Base-by-base conservation (phyloP, 2,797 vertebrate species). In the Euphonia xanthogaster region DNA sequence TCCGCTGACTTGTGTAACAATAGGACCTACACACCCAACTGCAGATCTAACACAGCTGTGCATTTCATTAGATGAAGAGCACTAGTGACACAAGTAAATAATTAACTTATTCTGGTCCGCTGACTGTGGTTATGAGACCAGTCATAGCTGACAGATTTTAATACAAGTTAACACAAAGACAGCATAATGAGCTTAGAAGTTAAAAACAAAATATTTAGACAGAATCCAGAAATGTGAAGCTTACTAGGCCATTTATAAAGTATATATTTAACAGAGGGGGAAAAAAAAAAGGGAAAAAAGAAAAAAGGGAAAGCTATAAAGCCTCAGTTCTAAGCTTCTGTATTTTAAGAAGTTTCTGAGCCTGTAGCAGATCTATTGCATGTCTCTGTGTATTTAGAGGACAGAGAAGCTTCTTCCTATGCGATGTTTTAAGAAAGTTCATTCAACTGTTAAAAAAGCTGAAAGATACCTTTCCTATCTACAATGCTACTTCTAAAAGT, bases 41-140 rank as follows among this genome's bases (percentile, higher is more conserved):
- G 97, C 98, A 98, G 98, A 98, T 98, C 98, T 98, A 98, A 98
- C 98, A 99, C 99, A 99, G 98, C 98, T 99, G 98, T 99, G 98
- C 97, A 98, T 98, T 98, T 98, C 98, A 98, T 98, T 98, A 98
- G 97, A 98, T 98, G 98, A 97, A 98, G 98, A 98, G 98, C 97
- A 98, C 98, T 98, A 98, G 98, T 98, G 98, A 98, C 98, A 98
- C 98, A 98, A 98, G 99, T 99, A 99, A 99, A 99, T 99, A 99
- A 99, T 99, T 99, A 99, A 99, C 99, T 99, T 99, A 99, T 99
- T 99, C 98, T 99, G 98, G 98, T 99, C 99, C 98, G 98, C 97
- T 99, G 99, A 98, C 98, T 98, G 98, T 98, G 98, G 98, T 99
- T 98, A 99, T 98, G 98, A 99, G 98, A 98, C 98, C 97, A 98